A percentile compares a stretch with the other conserved stretches of the same genome.
Evolutionary conservation across 2,888 invertebrate genomes (phyloP).

Genomic region (Drosophila prolongata): DNA sequence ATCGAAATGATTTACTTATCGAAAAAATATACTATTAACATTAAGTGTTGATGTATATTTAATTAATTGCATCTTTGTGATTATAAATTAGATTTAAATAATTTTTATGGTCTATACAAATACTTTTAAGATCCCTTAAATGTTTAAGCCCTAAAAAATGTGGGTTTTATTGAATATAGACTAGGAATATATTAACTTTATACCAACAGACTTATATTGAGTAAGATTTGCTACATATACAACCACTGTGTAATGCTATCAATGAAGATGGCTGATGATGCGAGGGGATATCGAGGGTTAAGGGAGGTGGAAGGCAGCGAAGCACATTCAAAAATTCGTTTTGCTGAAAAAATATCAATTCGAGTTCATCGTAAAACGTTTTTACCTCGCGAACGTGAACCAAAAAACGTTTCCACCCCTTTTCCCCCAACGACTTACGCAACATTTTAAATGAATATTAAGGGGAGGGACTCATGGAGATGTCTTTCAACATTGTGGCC

Average conservation of each 20-base stretch:
- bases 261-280: constrained; percentile 51
- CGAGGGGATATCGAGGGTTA: constrained; percentile 1
- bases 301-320: constrained; percentile 19
- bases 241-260: constrained; percentile 27
- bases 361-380: constrained; percentile 65
- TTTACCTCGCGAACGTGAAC: constrained; percentile 57
- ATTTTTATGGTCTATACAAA: too few relatives aligned
- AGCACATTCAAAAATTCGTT: constrained; percentile 56
- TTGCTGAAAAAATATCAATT: constrained; percentile 67
- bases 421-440: constrained; percentile 2
- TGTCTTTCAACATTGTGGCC: constrained; percentile 29
- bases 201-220: too few relatives aligned
- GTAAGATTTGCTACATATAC: too few relatives aligned
- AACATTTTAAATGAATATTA: constrained; percentile 28
- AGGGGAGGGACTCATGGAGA: constrained; percentile 8
- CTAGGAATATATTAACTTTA: too few relatives aligned
- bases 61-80: too few relatives aligned
- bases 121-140: too few relatives aligned
- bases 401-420: constrained; percentile 22
- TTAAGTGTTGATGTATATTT: too few relatives aligned
- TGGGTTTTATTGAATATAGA: too few relatives aligned
- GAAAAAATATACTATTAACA: too few relatives aligned
- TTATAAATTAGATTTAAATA: too few relatives aligned
- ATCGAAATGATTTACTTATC: too few relatives aligned
- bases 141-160: too few relatives aligned